Evolutionary conservation across 2,888 invertebrate genomes (phyloP).

Genomic region (Thera britannica): DNA sequence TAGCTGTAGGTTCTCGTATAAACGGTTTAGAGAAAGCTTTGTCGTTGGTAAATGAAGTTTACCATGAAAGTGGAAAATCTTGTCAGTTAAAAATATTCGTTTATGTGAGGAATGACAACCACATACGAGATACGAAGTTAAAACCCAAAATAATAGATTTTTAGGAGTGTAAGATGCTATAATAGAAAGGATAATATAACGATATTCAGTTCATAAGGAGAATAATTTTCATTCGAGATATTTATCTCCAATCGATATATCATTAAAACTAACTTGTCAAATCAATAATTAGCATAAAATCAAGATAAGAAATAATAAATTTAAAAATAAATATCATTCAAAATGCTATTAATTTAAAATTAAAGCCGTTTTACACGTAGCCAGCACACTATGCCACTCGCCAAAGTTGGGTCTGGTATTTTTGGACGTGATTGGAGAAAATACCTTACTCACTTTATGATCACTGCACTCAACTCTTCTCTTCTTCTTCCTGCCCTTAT

Average conservation of each 20-base stretch:
- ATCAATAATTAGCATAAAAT: conserved; percentile 48
- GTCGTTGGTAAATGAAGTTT: too few relatives aligned
- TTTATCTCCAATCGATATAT: conserved; percentile 5
- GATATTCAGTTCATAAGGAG: not conserved
- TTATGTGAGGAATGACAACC: too few relatives aligned
- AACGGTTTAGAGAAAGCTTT: too few relatives aligned
- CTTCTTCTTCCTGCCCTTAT: too few relatives aligned
- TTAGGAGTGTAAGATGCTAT: too few relatives aligned
- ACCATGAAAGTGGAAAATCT: too few relatives aligned
- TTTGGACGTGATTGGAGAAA: too few relatives aligned
- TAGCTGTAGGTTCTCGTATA: conserved; percentile 1
- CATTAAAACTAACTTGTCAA: conserved; percentile 17
- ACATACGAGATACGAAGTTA: too few relatives aligned
- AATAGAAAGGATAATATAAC: not conserved
- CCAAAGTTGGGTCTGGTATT: too few relatives aligned
- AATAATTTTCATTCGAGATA: conserved; percentile 4
- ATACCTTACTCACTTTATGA: too few relatives aligned
- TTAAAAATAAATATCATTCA: conserved; percentile 54
- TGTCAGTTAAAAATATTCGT: too few relatives aligned
- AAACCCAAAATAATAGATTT: too few relatives aligned
- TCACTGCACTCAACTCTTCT: not conserved
- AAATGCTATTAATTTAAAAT: conserved; percentile 50
- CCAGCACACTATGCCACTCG: conserved; percentile 19
- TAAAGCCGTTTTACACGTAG: conserved; percentile 15
- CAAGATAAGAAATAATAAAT: conserved; percentile 51